These are phyloP conservation scores for Agonopterix heracliana DNA, from an alignment of 2,888 invertebrate species.

Conservation along the genomic window DNA sequence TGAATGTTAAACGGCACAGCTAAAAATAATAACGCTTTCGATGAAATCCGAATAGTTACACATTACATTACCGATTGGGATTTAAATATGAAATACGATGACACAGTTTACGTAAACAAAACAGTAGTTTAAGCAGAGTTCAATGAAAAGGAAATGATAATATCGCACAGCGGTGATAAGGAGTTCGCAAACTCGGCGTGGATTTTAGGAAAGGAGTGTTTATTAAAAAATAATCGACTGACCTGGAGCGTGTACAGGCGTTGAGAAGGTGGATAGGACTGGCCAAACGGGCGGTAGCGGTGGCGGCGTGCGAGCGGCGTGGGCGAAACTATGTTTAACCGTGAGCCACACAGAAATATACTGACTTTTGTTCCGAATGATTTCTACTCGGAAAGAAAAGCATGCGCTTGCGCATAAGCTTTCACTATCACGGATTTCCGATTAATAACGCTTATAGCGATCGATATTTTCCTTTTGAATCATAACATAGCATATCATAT, in stretches of 20 bases:
- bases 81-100: slow-evolving; percentile 5
- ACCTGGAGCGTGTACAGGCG: slow-evolving; percentile 67
- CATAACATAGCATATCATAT: no score
- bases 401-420: slow-evolving; percentile 14
- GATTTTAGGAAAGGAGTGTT: slow-evolving; percentile 13
- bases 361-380: slow-evolving; percentile 63
- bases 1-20: slow-evolving; percentile 47
- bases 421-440: no score
- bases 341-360: slow-evolving; percentile 72
- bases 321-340: slow-evolving; percentile 72
- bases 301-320: slow-evolving; percentile 44
- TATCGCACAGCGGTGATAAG: slow-evolving; percentile 42
- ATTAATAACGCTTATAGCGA: no score
- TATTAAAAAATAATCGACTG: slow-evolving; percentile 37
- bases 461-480: no score
- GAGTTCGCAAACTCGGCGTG: slow-evolving; percentile 41
- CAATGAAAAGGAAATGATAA: slow-evolving; percentile 5
- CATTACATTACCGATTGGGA: slow-evolving; percentile 19
- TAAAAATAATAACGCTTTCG: slow-evolving; percentile 50
- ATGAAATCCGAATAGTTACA: slow-evolving; percentile 29
- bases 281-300: slow-evolving; percentile 39
- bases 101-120: slow-evolving; percentile 15
- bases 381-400: slow-evolving; percentile 51
- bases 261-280: slow-evolving; percentile 62
- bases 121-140: slow-evolving; percentile 4